phyloP scores from a whole-genome alignment of 2,797 vertebrate genomes.

The Pseudochaenichthys georgianus region DNA sequence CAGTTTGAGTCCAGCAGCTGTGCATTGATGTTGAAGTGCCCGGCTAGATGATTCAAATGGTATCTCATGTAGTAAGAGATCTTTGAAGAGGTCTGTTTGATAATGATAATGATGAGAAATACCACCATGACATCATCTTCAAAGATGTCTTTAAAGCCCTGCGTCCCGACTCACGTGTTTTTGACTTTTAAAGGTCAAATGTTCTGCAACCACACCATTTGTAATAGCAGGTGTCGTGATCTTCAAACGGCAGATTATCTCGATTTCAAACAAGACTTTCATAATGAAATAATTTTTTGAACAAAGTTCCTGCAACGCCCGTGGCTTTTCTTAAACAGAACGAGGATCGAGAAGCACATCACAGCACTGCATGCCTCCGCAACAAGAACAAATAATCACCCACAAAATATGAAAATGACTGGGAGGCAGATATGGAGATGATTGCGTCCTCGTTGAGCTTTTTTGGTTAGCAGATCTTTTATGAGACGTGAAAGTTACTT shows the following conservation, averaged over 20 bases:
- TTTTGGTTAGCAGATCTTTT: constrained; percentile 45
- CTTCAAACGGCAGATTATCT: constrained; percentile 37
- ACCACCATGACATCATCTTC: constrained; percentile 16
- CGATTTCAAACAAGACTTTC: constrained; percentile 50
- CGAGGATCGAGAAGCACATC: constrained; percentile 44
- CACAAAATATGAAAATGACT: constrained; percentile 58
- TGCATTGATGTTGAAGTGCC: constrained; percentile 35
- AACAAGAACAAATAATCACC: constrained; percentile 67
- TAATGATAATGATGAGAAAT: constrained; percentile 38
- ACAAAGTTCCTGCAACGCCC: constrained; percentile 24
- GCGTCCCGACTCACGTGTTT: background rate
- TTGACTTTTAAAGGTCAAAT: constrained; percentile 21
- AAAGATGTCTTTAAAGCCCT: constrained; percentile 31
- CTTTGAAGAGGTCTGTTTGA: constrained; percentile 29
- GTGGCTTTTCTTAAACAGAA: constrained; percentile 45
- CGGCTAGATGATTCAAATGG: constrained; percentile 25
- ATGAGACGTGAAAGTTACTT: constrained; percentile 62
- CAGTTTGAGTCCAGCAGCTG: constrained; percentile 32
- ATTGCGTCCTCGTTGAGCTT: constrained; percentile 46
- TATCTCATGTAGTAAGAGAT: constrained; percentile 5
- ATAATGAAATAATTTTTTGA: constrained; percentile 30
- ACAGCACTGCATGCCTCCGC: constrained; percentile 29
- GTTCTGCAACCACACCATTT: constrained; percentile 11
- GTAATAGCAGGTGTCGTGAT: constrained; percentile 23
- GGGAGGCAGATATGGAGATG: constrained; percentile 61